Conservation (phyloP, 1,140 invertebrate species). For the Cardiocondyla obscurior region DNA sequence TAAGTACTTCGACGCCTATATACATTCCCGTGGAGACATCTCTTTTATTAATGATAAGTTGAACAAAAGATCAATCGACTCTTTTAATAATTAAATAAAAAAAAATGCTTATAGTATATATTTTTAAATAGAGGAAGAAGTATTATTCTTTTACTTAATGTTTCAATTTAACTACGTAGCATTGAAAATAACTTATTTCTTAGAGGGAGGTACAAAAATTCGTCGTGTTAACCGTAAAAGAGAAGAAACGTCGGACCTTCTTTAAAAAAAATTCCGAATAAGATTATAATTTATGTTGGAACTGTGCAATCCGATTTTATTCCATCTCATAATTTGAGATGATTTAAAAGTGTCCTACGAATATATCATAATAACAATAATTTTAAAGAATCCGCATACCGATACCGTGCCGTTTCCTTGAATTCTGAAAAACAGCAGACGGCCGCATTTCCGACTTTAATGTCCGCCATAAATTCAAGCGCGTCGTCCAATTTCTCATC, state of each 20-base stretch:
- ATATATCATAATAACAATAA: constrained; percentile 30
- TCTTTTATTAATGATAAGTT: constrained; percentile 2
- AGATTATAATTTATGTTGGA: background rate
- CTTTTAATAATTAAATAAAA: background rate
- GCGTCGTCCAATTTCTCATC: constrained; percentile 31
- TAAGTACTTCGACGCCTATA: constrained; percentile 7
- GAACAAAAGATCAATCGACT: background rate
- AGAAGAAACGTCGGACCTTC: background rate
- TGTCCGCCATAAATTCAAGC: constrained; percentile 31
- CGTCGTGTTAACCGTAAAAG: background rate
- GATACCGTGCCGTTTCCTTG: constrained; percentile 8
- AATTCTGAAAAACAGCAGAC: constrained; percentile 41
- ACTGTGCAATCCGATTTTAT: background rate
- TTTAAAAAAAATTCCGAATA: background rate
- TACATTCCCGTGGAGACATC: background rate
- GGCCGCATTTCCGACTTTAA: constrained; percentile 16
- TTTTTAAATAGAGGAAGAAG: background rate
- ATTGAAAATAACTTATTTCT: background rate
- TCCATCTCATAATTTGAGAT: background rate
- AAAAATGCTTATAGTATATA: no score
- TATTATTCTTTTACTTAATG: background rate
- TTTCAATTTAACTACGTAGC: background rate
- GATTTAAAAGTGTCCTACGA: background rate
- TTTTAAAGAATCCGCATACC: constrained; percentile 29
- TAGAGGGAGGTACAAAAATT: background rate